Evolutionary conservation across 2,113 vertebrate genomes (phyloP).

Genomic region (Saccopteryx bilineata): DNA sequence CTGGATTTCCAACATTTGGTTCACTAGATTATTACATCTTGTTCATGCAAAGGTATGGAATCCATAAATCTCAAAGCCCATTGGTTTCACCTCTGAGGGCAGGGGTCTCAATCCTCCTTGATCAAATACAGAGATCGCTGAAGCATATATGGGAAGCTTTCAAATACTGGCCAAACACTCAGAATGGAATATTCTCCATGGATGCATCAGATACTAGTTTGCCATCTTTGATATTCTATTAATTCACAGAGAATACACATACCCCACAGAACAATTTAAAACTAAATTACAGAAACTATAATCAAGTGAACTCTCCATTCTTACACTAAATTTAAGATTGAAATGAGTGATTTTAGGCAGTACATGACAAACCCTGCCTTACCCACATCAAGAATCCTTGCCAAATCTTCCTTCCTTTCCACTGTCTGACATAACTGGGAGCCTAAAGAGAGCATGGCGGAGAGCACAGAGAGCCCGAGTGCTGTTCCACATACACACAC

Average conservation of each 20-base stretch:
- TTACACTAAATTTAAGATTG: slow-evolving; percentile 20
- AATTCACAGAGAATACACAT: neutral
- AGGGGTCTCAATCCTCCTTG: neutral
- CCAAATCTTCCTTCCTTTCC: neutral
- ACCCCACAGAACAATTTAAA: neutral
- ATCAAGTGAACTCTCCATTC: neutral
- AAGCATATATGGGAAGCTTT: neutral
- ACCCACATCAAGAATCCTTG: neutral
- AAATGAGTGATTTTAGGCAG: neutral
- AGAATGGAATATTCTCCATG: neutral
- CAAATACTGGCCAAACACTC: neutral
- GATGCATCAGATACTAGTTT: neutral
- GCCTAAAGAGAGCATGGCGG: neutral
- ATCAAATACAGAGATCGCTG: neutral
- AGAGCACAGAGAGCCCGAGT: too few species aligned
- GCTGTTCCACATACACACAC: neutral
- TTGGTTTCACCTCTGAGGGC: neutral
- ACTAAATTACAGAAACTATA: slow-evolving; percentile 28
- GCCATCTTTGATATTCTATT: neutral
- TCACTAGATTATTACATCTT: neutral
- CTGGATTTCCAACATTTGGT: neutral
- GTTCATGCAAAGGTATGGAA: neutral
- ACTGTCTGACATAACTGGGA: neutral
- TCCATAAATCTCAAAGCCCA: neutral
- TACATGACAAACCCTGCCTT: neutral